Evolutionary conservation across 1,140 invertebrate genomes (phyloP).

Genomic region (Rhysida immarginata): DNA sequence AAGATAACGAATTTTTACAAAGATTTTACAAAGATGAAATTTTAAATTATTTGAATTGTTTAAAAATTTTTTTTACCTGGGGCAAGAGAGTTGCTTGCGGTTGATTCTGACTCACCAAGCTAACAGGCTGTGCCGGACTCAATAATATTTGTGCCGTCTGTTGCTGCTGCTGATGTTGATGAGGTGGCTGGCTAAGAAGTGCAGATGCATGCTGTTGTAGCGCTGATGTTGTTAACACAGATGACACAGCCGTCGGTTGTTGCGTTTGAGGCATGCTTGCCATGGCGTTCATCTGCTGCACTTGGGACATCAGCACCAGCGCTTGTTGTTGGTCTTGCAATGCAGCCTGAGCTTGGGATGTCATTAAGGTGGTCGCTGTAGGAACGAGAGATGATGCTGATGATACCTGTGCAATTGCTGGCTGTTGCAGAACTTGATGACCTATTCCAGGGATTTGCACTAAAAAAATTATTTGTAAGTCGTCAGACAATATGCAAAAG

Average conservation of each 20-base stretch:
- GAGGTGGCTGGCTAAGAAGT: neutral
- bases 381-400: neutral
- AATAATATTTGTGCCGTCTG: neutral
- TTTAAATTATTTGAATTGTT: no score
- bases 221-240: neutral
- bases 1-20: no score
- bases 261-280: conserved; percentile 22
- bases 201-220: neutral
- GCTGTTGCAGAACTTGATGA: neutral
- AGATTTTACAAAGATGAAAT: no score
- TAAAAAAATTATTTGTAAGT: no score
- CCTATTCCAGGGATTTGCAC: no score
- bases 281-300: neutral
- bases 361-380: no score
- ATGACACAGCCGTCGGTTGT: conserved; percentile 14
- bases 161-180: neutral
- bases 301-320: neutral
- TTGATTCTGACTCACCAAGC: neutral
- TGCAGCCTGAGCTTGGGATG: neutral
- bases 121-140: neutral
- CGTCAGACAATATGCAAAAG: no score
- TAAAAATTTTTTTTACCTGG: neutral
- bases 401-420: no score
- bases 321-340: conserved; percentile 5
- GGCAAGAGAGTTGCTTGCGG: neutral